Percentiles rank a stretch among this genome's conserved stretches.
phyloP scores from a whole-genome alignment of 2,113 vertebrate genomes.

The Pyrgilauda ruficollis region DNA sequence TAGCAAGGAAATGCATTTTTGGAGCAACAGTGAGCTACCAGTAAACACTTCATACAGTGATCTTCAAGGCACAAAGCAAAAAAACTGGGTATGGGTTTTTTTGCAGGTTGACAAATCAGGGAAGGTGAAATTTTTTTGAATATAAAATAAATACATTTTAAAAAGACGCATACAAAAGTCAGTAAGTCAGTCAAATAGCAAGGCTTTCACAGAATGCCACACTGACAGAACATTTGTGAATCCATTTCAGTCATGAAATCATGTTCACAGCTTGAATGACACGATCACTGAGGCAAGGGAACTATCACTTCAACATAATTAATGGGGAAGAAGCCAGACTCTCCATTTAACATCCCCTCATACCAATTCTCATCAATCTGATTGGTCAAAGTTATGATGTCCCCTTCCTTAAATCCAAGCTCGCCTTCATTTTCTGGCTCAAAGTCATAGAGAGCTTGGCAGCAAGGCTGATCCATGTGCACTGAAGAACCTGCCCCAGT shows the following conservation, averaged over 20 bases:
- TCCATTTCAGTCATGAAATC: constrained; percentile 61
- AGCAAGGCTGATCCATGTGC: constrained; percentile 88
- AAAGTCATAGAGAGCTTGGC: constrained; percentile 91
- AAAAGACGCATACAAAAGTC: constrained; percentile 78
- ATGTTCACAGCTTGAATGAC: constrained; percentile 39
- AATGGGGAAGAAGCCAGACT: constrained; percentile 94
- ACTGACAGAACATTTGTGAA: constrained; percentile 67
- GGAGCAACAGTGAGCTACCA: constrained; percentile 58
- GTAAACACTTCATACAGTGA: constrained; percentile 50
- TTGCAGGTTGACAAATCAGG: constrained; percentile 58
- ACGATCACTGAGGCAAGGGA: constrained; percentile 84
- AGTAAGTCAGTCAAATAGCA: constrained; percentile 73
- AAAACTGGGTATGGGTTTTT: constrained; percentile 57
- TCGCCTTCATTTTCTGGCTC: constrained; percentile 93
- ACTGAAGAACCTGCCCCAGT: constrained; percentile 75
- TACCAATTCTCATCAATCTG: constrained; percentile 98
- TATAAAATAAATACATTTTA: constrained; percentile 86
- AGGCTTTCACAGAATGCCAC: constrained; percentile 77
- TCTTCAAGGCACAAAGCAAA: constrained; percentile 71
- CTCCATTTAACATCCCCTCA: constrained; percentile 87
- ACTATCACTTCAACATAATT: constrained; percentile 92
- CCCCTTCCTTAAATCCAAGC: constrained; percentile 93
- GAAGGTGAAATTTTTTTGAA: constrained; percentile 50
- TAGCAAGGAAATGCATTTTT: constrained; percentile 45
- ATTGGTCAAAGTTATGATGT: constrained; percentile 92